Evolutionary conservation across 2,888 invertebrate species (phyloP), one percentile per base, ranked within the genome.

Genomic region (Brachypterus glaber): DNA sequence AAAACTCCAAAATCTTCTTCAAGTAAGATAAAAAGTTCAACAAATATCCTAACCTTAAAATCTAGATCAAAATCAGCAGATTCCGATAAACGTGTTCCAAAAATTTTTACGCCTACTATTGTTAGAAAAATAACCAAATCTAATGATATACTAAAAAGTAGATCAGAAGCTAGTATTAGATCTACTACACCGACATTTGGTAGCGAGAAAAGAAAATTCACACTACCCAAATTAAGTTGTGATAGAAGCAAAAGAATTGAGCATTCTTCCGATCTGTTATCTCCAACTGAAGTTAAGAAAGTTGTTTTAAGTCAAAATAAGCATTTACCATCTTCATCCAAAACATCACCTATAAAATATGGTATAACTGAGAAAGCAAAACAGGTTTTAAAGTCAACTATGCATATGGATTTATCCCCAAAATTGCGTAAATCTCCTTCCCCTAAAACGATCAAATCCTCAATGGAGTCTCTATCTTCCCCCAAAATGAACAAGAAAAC

Each of bases 101-200:
- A 43, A 44, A 8, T 41, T 5, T 21, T 27, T 27, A 27, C 27
- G 12, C 27, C 27, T 11, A 27, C 27, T 4, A 27, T 42, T n/a
- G 24, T 30, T 8, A 44, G 33, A 46, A 36, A 45, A 52, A 38
- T 60, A 52, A 16, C 46, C 44, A 21, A 34, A 51, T 1, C 64
- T 18, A 33, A 40, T 25, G 35, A 35, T 11, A 44, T 40, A 11
- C 12, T 27, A 13, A 27, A 27, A 32, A 35, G 39, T 9, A 47
- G 48, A 25, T 66, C 76, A 2, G 29, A 8, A 14, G 8, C 42
- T 15, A 30, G 40, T n/a, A 66, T 76, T 50, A 77, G 77, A 54
- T 72, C 76, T 48, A 69, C 68, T 17, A 71, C 77, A 54, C 72
- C 76, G 49, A 71, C 70, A 12, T 72, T 74, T 46, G 73, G 72